phyloP scores from a whole-genome alignment of 2,888 invertebrate species.

The Cosmia pyralina region DNA sequence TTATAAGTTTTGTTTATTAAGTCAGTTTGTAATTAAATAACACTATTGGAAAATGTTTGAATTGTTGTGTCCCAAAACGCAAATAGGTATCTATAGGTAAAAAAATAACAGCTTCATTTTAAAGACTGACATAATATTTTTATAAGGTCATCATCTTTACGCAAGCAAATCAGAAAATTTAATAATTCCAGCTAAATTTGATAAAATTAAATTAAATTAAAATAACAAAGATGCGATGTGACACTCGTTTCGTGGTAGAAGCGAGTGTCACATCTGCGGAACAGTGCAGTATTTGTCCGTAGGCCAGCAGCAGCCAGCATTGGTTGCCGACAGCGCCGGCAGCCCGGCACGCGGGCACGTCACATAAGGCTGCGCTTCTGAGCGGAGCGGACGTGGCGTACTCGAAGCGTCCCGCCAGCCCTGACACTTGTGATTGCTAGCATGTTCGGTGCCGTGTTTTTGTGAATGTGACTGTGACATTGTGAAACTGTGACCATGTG shows the following conservation, averaged over 20 bases:
- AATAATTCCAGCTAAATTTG: neutral
- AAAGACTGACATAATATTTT: no score
- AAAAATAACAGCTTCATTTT: neutral
- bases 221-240: neutral
- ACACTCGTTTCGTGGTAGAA: neutral
- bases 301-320: neutral
- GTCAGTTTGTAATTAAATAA: no score
- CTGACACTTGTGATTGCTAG: conserved; percentile 71
- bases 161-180: no score
- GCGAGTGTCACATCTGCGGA: conserved; percentile 40
- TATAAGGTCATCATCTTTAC: no score
- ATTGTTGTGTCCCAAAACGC: neutral
- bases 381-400: conserved; percentile 77
- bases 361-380: conserved; percentile 77
- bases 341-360: conserved; percentile 64
- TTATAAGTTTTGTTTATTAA: neutral
- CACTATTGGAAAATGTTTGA: neutral
- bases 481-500: conserved; percentile 73
- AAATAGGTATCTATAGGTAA: no score
- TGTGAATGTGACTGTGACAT: conserved; percentile 77
- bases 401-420: conserved; percentile 36
- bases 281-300: conserved; percentile 6
- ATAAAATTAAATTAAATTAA: neutral
- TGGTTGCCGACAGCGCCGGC: conserved; percentile 1
- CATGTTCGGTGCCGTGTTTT: conserved; percentile 74